phyloP scores from a whole-genome alignment of 2,888 invertebrate species.

The Metellina segmentata region DNA sequence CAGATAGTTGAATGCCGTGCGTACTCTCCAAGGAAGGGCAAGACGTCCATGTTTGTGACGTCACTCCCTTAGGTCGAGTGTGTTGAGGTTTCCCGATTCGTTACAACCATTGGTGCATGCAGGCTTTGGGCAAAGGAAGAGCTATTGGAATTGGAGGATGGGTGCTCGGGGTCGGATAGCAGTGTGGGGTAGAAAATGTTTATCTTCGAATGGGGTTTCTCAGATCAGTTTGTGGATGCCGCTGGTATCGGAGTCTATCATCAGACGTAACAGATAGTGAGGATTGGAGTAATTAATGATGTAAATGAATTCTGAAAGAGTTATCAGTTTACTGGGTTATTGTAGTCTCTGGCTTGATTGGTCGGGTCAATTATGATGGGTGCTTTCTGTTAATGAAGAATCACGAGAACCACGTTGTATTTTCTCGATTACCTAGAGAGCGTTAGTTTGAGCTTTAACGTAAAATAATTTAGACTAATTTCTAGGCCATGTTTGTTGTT shows the following conservation, averaged over 20 bases:
- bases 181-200: constrained; percentile 41
- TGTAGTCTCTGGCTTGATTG: not conserved
- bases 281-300: constrained; percentile 4
- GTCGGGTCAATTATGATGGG: constrained; percentile 4
- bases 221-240: constrained; percentile 5
- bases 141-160: not conserved
- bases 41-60: constrained; percentile 65
- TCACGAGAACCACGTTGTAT: not conserved
- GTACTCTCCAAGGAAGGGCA: constrained; percentile 44
- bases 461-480: too few relatives aligned
- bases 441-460: too few relatives aligned
- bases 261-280: not conserved
- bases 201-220: constrained; percentile 38
- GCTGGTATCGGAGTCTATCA: not conserved
- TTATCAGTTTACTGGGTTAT: constrained; percentile 30
- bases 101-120: constrained; percentile 47
- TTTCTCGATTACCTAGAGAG: too few relatives aligned
- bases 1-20: constrained; percentile 41
- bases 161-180: constrained; percentile 24
- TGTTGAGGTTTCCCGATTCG: constrained; percentile 3
- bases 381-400: not conserved
- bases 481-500: too few relatives aligned
- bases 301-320: not conserved
- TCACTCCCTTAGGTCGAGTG: constrained; percentile 62
- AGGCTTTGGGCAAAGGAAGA: constrained; percentile 28